A percentile compares a stretch with the other conserved stretches of the same genome.
These are phyloP conservation scores for Malaclemys terrapin DNA, from an alignment of 2,113 vertebrate genomes.

Conservation along the genomic window DNA sequence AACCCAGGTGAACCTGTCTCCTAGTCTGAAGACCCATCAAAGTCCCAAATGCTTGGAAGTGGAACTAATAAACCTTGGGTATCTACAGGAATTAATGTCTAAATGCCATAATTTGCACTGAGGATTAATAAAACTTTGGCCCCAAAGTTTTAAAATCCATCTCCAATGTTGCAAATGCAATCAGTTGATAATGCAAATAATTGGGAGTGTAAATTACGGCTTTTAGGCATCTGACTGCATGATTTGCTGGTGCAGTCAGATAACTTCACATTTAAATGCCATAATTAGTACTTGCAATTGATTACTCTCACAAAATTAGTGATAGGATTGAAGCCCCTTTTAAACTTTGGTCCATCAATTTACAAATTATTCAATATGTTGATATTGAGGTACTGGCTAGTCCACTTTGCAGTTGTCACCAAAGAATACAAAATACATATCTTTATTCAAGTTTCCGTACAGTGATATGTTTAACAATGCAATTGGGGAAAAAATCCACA, in stretches of 20 bases:
- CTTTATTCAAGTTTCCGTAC: constrained; percentile 25
- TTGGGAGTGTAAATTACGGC: background rate
- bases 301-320: background rate
- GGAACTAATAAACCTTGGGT: background rate
- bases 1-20: background rate
- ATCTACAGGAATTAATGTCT: background rate
- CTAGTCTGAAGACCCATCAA: background rate
- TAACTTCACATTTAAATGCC: background rate
- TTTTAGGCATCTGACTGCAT: background rate
- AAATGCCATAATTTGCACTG: background rate
- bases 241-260: background rate
- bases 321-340: background rate
- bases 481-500: constrained; percentile 47
- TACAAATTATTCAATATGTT: background rate
- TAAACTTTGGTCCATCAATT: background rate
- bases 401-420: background rate
- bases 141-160: background rate
- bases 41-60: background rate
- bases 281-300: background rate
- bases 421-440: background rate
- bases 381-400: background rate
- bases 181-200: background rate
- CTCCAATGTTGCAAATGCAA: background rate
- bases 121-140: background rate
- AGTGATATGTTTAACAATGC: constrained; percentile 35